Percentiles rank a stretch among this genome's conserved stretches.
phyloP scores from a whole-genome alignment of 1,140 invertebrate genomes.

The Camponotus pennsylvanicus region DNA sequence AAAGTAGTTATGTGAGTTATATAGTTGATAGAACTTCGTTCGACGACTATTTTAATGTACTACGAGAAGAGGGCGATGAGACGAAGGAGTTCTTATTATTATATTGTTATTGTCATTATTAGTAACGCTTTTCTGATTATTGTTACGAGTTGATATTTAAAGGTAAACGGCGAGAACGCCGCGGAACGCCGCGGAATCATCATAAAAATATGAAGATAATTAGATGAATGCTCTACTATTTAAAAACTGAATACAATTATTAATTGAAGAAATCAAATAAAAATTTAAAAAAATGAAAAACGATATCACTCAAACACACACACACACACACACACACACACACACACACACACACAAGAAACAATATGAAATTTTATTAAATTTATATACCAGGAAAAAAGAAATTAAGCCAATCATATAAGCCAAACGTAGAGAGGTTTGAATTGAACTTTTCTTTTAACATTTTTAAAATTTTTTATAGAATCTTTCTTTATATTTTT shows the following conservation, averaged over 20 bases:
- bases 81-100: slow-evolving; percentile 66
- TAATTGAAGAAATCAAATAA: slow-evolving; percentile 45
- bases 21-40: slow-evolving; percentile 83
- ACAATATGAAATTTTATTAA: background rate
- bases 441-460: background rate
- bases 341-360: too few species aligned
- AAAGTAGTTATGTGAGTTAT: slow-evolving; percentile 81
- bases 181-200: slow-evolving; percentile 8
- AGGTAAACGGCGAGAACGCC: slow-evolving; percentile 68
- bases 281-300: background rate
- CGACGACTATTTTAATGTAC: slow-evolving; percentile 84
- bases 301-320: background rate
- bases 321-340: too few species aligned
- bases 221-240: slow-evolving; percentile 76
- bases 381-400: background rate
- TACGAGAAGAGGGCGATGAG: slow-evolving; percentile 72
- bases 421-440: background rate
- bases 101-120: slow-evolving; percentile 64
- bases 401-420: background rate
- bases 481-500: background rate
- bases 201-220: background rate
- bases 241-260: slow-evolving; percentile 37
- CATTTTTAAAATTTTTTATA: background rate
- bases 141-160: slow-evolving; percentile 77
- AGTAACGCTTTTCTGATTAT: slow-evolving; percentile 56